A percentile compares a stretch with the other conserved stretches of the same genome.
phyloP scores from a whole-genome alignment of 2,797 vertebrate species.

The Anas bernieri region DNA sequence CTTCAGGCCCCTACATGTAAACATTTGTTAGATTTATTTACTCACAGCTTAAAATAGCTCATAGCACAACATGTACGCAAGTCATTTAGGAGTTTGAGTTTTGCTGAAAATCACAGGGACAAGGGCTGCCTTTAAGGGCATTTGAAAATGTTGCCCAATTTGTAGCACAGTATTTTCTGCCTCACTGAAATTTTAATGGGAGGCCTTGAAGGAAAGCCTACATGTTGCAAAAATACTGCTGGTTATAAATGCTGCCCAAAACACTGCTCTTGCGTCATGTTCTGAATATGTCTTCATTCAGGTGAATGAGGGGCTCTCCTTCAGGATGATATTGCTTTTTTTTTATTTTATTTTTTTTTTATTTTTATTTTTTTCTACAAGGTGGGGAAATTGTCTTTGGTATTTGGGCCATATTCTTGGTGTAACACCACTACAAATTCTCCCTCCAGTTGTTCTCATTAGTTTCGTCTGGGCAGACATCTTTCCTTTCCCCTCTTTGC shows the following conservation, averaged over 20 bases:
- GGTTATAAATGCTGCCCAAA: background rate
- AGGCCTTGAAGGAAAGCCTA: background rate
- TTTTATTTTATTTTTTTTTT: too few species aligned
- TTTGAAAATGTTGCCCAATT: background rate
- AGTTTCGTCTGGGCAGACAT: fast-evolving
- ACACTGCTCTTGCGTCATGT: background rate
- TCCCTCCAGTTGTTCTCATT: background rate
- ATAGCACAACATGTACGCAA: background rate
- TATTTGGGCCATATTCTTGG: background rate
- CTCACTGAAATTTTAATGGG: background rate
- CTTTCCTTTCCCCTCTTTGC: background rate
- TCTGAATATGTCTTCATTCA: background rate
- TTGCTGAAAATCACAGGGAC: background rate
- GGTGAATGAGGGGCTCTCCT: background rate
- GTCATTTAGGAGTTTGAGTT: background rate
- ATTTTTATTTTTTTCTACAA: background rate
- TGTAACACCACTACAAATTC: background rate
- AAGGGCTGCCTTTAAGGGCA: background rate
- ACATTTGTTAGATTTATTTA: background rate
- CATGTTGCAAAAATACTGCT: background rate
- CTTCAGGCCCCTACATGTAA: background rate
- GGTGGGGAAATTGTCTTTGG: background rate
- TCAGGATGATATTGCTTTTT: background rate
- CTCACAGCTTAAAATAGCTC: background rate
- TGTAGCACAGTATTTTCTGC: background rate